These are phyloP conservation scores for Hippocampus zosterae DNA, from an alignment of 2,113 vertebrate species.

Conservation along the genomic window DNA sequence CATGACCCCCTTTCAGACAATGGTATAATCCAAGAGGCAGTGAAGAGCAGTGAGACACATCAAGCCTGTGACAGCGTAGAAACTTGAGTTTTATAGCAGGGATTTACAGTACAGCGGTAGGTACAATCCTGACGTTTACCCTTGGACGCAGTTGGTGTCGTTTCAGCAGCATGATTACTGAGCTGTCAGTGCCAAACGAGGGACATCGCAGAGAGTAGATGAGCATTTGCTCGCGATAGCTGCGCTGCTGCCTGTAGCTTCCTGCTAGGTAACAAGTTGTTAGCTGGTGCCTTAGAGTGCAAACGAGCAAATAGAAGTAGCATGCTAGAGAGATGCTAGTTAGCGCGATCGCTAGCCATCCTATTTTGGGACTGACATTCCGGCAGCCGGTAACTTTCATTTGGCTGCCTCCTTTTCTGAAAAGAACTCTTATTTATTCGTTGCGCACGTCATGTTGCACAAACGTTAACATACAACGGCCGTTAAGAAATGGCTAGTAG, in stretches of 20 bases:
- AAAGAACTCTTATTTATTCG: background rate
- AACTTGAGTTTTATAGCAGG: slow-evolving; percentile 68
- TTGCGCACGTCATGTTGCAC: background rate
- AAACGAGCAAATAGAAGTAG: slow-evolving; percentile 54
- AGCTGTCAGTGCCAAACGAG: slow-evolving; percentile 48
- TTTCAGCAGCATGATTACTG: slow-evolving; percentile 19
- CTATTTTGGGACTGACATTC: slow-evolving; percentile 67
- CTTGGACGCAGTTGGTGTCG: slow-evolving; percentile 23
- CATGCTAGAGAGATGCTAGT: slow-evolving; percentile 31
- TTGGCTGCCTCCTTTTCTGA: slow-evolving; percentile 18
- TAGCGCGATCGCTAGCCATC: slow-evolving; percentile 57
- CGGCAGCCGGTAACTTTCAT: slow-evolving; percentile 44
- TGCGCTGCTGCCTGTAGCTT: slow-evolving; percentile 39
- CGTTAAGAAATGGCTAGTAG: background rate
- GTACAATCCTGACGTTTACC: slow-evolving; percentile 26
- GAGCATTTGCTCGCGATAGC: slow-evolving; percentile 53
- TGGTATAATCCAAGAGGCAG: slow-evolving; percentile 61
- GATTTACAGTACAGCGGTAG: slow-evolving; percentile 64
- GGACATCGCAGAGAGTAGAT: slow-evolving; percentile 43
- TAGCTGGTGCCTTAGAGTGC: slow-evolving; percentile 27
- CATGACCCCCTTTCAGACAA: slow-evolving; percentile 32
- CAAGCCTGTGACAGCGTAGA: slow-evolving; percentile 74
- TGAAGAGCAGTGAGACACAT: slow-evolving; percentile 70
- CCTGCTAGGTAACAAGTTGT: slow-evolving; percentile 29
- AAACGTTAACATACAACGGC: background rate